These are phyloP conservation scores for Arnoldichthys spilopterus DNA, from an alignment of 2,797 vertebrate genomes.

Conservation along the genomic window DNA sequence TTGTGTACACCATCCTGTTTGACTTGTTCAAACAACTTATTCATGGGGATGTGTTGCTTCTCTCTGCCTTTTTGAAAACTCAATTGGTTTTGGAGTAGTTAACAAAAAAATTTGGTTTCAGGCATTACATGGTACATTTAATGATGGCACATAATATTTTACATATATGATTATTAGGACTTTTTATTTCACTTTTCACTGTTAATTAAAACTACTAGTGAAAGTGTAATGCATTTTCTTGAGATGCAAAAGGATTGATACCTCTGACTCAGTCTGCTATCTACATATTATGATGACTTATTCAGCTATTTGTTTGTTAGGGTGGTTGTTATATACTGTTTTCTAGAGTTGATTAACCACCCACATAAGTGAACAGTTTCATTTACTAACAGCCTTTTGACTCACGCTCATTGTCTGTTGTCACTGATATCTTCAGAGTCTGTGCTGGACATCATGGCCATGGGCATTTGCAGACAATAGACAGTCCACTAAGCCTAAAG, in stretches of 20 bases:
- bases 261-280: background rate
- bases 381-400: too few relatives aligned
- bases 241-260: background rate
- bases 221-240: background rate
- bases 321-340: background rate
- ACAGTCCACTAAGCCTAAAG: too few relatives aligned
- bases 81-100: background rate
- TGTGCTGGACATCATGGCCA: too few relatives aligned
- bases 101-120: background rate
- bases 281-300: background rate
- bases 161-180: background rate
- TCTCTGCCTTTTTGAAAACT: constrained; percentile 15
- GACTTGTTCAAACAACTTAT: constrained; percentile 37
- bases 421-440: too few relatives aligned
- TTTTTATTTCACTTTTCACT: background rate
- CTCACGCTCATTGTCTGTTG: too few relatives aligned
- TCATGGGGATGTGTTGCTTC: constrained; percentile 17
- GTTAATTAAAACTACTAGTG: background rate
- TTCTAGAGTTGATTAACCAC: background rate
- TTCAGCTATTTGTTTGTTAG: background rate
- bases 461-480: too few relatives aligned
- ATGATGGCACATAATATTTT: background rate
- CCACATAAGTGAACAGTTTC: background rate
- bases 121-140: background rate
- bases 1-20: constrained; percentile 29